Evolutionary conservation across 2,888 invertebrate genomes (phyloP).

Genomic region (Pegoplata infirma): DNA sequence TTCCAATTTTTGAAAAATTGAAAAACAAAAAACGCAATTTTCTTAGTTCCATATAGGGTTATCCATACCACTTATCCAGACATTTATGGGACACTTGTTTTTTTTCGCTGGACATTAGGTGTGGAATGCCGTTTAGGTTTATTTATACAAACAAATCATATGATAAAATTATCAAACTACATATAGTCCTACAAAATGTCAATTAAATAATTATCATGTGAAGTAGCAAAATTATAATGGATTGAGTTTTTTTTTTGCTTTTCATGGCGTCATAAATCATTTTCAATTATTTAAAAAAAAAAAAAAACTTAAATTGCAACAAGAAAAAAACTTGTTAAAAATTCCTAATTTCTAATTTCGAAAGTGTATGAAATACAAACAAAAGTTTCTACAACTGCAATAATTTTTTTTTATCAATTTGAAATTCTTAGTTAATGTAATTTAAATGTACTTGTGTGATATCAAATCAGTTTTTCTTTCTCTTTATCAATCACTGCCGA

Average conservation of each 20-base stretch:
- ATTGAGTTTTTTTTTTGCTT: too few relatives aligned
- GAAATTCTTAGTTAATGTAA: neutral
- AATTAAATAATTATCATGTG: slow-evolving; percentile 37
- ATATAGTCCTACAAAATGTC: slow-evolving; percentile 16
- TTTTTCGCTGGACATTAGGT: too few relatives aligned
- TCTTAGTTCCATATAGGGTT: too few relatives aligned
- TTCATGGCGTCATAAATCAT: slow-evolving; percentile 5
- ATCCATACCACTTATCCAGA: too few relatives aligned
- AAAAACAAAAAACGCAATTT: too few relatives aligned
- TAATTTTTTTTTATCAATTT: neutral
- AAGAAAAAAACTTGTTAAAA: too few relatives aligned
- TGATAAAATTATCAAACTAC: neutral
- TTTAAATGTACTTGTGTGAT: neutral
- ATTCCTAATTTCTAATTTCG: too few relatives aligned
- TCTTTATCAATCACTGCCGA: neutral
- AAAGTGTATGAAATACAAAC: neutral
- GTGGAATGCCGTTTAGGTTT: too few relatives aligned
- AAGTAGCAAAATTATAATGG: neutral
- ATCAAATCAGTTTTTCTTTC: neutral
- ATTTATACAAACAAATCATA: too few relatives aligned
- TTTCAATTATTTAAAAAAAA: neutral
- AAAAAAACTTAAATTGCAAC: neutral
- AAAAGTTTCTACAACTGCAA: neutral
- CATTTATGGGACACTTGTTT: too few relatives aligned
- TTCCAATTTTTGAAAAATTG: too few relatives aligned